phyloP scores from a whole-genome alignment of 2,797 vertebrate species.

The Synanceia verrucosa region DNA sequence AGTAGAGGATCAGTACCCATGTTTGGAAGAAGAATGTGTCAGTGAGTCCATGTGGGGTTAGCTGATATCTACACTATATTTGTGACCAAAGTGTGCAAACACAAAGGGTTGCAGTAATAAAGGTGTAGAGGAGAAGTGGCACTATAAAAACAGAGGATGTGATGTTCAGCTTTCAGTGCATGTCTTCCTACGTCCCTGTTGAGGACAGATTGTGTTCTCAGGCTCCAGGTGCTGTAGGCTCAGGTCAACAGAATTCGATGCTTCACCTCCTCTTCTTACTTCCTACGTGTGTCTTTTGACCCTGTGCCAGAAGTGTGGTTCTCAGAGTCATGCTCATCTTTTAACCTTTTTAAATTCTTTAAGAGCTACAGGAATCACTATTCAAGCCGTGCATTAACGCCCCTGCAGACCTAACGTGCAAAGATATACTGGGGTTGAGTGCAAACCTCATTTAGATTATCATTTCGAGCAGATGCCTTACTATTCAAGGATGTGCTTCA shows the following conservation, averaged over 20 bases:
- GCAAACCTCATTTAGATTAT: slow-evolving; percentile 4
- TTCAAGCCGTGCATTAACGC: neutral
- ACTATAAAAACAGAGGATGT: neutral
- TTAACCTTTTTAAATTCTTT: slow-evolving; percentile 16
- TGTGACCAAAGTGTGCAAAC: neutral
- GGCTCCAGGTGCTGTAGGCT: slow-evolving; percentile 35
- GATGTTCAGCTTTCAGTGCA: neutral
- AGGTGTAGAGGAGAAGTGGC: neutral
- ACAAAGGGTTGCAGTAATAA: neutral
- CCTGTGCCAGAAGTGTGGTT: neutral
- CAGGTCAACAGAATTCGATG: slow-evolving; percentile 35
- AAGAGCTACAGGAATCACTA: neutral
- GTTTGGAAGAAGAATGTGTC: slow-evolving; percentile 10
- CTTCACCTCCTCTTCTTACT: slow-evolving; percentile 32
- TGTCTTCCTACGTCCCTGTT: neutral
- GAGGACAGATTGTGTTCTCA: slow-evolving; percentile 24
- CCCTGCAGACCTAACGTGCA: neutral
- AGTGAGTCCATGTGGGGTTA: neutral
- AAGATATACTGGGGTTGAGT: neutral
- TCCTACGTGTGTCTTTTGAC: slow-evolving; percentile 24
- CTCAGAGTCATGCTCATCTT: neutral
- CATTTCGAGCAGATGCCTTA: slow-evolving; percentile 9
- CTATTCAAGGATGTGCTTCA: slow-evolving; percentile 19
- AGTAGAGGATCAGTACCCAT: neutral
- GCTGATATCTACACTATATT: neutral